Evolutionary conservation across 2,797 vertebrate species (phyloP).

Genomic region (Cirrhinus molitorella): DNA sequence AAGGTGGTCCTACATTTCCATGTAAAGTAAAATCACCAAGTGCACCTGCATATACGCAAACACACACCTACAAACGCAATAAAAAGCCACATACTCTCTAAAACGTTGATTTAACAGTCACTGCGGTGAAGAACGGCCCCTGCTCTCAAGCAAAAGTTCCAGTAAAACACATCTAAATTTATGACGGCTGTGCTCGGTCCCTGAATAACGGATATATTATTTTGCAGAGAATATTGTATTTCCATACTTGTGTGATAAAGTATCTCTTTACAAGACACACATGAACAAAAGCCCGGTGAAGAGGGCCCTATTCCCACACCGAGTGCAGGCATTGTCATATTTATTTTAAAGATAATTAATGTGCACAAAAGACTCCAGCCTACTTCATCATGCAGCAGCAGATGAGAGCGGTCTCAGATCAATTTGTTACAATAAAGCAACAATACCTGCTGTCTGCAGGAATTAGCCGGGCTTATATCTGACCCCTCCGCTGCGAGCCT

Average conservation of each 20-base stretch:
- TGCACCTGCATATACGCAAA: background rate
- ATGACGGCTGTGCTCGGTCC: slow-evolving; percentile 28
- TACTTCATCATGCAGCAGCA: slow-evolving; percentile 45
- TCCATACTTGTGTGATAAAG: slow-evolving; percentile 37
- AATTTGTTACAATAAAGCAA: slow-evolving; percentile 62
- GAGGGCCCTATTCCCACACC: slow-evolving; percentile 32
- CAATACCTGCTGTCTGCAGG: slow-evolving; percentile 51
- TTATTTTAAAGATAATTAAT: slow-evolving; percentile 67
- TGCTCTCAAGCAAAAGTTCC: slow-evolving; percentile 10
- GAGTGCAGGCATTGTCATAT: slow-evolving; percentile 55
- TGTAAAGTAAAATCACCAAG: background rate
- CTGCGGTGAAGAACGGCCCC: slow-evolving; percentile 17
- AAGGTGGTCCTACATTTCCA: background rate
- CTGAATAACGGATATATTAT: slow-evolving; percentile 36
- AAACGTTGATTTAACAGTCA: slow-evolving; percentile 39
- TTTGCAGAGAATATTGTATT: slow-evolving; percentile 46
- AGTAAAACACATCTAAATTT: slow-evolving; percentile 41
- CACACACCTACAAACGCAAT: slow-evolving; percentile 6
- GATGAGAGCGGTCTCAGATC: slow-evolving; percentile 48
- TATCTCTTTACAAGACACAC: slow-evolving; percentile 47
- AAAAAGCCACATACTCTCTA: background rate
- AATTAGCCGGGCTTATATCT: slow-evolving; percentile 49
- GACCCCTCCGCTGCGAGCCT: background rate
- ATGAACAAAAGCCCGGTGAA: slow-evolving; percentile 30
- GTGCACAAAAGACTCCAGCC: slow-evolving; percentile 55